Evolutionary conservation across 2,797 vertebrate genomes (phyloP).

Genomic region (Hoplostethus atlanticus): DNA sequence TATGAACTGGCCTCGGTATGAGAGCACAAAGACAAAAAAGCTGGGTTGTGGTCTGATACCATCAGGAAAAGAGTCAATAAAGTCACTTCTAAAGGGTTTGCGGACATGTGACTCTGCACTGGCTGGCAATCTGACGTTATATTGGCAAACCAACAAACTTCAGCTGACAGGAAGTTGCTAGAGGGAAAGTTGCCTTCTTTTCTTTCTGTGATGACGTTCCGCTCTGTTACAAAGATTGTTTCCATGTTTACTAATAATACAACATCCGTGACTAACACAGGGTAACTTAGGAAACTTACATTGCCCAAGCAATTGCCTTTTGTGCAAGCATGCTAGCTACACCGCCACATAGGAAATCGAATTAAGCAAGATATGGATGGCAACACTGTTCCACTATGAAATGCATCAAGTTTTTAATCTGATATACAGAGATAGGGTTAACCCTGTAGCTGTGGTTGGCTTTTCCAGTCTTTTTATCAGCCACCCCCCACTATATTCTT

Average conservation of each 20-base stretch:
- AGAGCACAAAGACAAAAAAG: background rate
- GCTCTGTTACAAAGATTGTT: conserved; percentile 25
- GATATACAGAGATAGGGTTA: background rate
- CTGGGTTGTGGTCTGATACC: background rate
- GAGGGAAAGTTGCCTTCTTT: conserved; percentile 19
- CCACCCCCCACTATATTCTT: no score
- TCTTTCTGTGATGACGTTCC: conserved; percentile 5
- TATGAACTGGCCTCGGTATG: no score
- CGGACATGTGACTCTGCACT: conserved; percentile 7
- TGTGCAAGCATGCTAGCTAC: background rate
- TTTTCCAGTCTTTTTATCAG: no score
- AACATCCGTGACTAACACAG: background rate
- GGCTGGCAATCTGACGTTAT: conserved; percentile 35
- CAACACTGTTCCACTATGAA: background rate
- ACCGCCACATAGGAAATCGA: background rate
- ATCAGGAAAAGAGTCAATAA: conserved; percentile 10
- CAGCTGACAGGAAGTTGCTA: conserved; percentile 12
- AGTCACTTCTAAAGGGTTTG: conserved; percentile 26
- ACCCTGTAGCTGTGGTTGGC: no score
- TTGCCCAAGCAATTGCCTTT: background rate
- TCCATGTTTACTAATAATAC: conserved; percentile 16
- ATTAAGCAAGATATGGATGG: background rate
- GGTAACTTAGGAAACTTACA: background rate
- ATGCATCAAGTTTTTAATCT: background rate
- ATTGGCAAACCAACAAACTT: conserved; percentile 25